Percentiles rank a stretch among this genome's conserved stretches.
Conservation (phyloP, 2,797 vertebrate genomes). For the Vireo griseus region DNA sequence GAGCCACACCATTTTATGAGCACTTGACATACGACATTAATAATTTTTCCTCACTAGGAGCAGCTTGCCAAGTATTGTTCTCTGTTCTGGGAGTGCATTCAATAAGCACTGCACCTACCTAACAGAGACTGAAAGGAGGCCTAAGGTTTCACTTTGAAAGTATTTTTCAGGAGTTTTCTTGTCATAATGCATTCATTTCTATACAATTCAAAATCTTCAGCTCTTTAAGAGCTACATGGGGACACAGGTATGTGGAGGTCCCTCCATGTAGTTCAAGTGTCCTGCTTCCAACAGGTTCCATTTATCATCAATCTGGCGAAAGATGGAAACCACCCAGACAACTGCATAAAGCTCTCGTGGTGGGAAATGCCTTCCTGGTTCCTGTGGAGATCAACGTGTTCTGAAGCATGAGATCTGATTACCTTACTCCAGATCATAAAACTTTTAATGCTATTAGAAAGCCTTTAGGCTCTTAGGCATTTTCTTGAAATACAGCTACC, state of each 20-base stretch:
- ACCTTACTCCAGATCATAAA: conserved; percentile 30
- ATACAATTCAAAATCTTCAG: conserved; percentile 5
- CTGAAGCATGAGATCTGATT: conserved; percentile 27
- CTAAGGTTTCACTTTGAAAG: conserved; percentile 29
- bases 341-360: neutral
- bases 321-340: neutral
- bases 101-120: neutral
- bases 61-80: conserved; percentile 33
- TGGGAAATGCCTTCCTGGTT: conserved; percentile 22
- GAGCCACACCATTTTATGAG: neutral
- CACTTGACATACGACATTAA: neutral
- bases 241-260: neutral
- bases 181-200: conserved; percentile 28
- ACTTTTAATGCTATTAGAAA: conserved; percentile 30
- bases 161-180: neutral
- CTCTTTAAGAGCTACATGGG: neutral
- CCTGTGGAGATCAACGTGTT: neutral
- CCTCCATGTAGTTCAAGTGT: neutral
- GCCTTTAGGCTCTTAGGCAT: conserved; percentile 1
- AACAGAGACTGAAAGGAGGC: conserved; percentile 37
- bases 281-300: neutral
- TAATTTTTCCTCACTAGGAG: neutral
- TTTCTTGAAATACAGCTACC: conserved; percentile 7
- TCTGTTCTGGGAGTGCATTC: conserved; percentile 21
- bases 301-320: neutral